phyloP scores from a whole-genome alignment of 2,888 invertebrate species.

The Drosophila paranaensis region DNA sequence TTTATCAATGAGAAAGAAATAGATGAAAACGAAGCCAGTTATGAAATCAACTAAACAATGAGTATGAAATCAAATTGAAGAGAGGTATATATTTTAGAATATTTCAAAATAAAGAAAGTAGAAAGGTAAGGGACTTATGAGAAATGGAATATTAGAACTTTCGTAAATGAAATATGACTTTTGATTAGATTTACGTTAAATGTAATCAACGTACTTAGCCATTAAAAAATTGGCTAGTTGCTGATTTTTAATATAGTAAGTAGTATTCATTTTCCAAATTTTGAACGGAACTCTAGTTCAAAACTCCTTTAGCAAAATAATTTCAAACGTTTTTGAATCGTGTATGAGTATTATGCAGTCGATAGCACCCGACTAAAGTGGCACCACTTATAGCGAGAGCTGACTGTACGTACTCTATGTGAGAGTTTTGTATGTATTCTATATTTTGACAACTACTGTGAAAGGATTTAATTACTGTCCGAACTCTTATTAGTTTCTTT shows the following conservation, averaged over 20 bases:
- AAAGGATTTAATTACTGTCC: background rate
- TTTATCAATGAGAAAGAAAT: background rate
- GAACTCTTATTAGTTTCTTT: background rate
- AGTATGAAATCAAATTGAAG: background rate
- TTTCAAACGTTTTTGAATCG: no score
- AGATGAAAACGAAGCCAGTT: background rate
- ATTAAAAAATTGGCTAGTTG: no score
- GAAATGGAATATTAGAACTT: background rate
- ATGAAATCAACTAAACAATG: constrained; percentile 4
- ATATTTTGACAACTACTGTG: background rate
- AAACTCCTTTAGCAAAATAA: no score
- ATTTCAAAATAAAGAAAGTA: background rate
- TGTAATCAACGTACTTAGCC: no score
- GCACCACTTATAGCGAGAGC: background rate
- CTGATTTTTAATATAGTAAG: no score
- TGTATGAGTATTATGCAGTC: no score
- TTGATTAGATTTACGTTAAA: background rate
- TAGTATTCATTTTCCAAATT: no score
- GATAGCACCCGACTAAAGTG: no score
- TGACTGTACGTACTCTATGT: background rate
- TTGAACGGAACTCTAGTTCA: no score
- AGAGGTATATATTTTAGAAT: background rate
- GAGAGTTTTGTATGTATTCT: background rate
- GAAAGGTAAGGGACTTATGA: background rate
- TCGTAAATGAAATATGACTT: background rate